Evolutionary conservation across 2,797 vertebrate species (phyloP).

Genomic region (Novumbra hubbsi): DNA sequence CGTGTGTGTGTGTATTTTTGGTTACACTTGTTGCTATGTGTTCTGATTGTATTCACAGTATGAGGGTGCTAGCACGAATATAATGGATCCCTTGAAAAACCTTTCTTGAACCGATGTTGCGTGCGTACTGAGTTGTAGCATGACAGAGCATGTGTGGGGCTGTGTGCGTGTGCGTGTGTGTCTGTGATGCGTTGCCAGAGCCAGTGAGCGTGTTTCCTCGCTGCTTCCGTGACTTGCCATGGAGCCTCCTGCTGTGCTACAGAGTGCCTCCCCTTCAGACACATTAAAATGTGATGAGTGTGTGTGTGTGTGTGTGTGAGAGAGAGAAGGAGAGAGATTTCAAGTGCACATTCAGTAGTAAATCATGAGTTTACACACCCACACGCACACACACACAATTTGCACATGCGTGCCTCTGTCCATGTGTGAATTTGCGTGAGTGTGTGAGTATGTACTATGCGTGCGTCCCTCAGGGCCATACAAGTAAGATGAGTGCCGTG

Average conservation of each 20-base stretch:
- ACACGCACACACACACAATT: neutral
- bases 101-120: neutral
- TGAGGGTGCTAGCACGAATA: neutral
- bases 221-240: constrained; percentile 76
- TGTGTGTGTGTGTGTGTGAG: constrained; percentile 20
- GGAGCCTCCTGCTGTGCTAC: constrained; percentile 75
- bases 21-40: neutral
- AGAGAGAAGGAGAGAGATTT: constrained; percentile 34
- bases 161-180: constrained; percentile 41
- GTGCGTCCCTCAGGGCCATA: constrained; percentile 58
- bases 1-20: constrained; percentile 13
- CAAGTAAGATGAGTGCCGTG: constrained; percentile 69
- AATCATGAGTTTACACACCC: neutral
- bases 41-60: neutral
- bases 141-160: constrained; percentile 19
- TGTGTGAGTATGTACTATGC: constrained; percentile 21
- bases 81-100: neutral
- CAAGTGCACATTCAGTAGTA: constrained; percentile 34
- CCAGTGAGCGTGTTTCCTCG: constrained; percentile 67
- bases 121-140: neutral
- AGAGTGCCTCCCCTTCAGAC: constrained; percentile 70
- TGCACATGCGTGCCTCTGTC: constrained; percentile 33
- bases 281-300: constrained; percentile 78
- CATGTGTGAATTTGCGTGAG: constrained; percentile 17
- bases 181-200: constrained; percentile 48